A percentile compares a stretch with the other conserved stretches of the same genome.
These are phyloP conservation scores for Eufriesea mexicana DNA, from an alignment of 1,140 invertebrate species.

Conservation along the genomic window DNA sequence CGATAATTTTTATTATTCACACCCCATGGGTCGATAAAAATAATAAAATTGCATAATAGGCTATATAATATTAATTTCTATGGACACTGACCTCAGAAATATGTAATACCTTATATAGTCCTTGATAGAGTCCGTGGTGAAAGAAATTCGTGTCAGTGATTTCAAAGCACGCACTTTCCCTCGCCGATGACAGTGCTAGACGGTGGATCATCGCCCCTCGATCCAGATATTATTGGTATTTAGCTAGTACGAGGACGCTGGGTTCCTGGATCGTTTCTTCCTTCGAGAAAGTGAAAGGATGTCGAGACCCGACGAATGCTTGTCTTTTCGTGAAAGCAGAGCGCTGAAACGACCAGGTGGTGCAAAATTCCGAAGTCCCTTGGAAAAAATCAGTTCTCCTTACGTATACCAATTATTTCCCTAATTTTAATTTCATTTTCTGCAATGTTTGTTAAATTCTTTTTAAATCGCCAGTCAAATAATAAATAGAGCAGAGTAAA, in stretches of 20 bases:
- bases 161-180: not conserved
- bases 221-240: slow-evolving; percentile 17
- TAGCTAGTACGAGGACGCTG: not conserved
- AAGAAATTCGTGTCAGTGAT: not conserved
- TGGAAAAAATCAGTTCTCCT: not conserved
- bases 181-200: not conserved
- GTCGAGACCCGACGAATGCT: not conserved
- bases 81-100: too few species aligned
- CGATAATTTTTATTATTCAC: too few species aligned
- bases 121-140: rapidly evolving
- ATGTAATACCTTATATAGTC: too few species aligned
- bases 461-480: too few species aligned
- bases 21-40: too few species aligned
- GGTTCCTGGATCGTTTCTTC: slow-evolving; percentile 31
- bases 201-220: not conserved
- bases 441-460: too few species aligned
- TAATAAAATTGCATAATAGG: too few species aligned
- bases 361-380: not conserved
- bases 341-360: not conserved
- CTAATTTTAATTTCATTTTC: not conserved
- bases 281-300: slow-evolving; percentile 44
- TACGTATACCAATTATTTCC: too few species aligned
- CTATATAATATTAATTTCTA: too few species aligned
- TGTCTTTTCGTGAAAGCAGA: slow-evolving; percentile 34
- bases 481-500: too few species aligned